phyloP scores from a whole-genome alignment of 2,888 invertebrate species.

The Opisthograptis luteolata region DNA sequence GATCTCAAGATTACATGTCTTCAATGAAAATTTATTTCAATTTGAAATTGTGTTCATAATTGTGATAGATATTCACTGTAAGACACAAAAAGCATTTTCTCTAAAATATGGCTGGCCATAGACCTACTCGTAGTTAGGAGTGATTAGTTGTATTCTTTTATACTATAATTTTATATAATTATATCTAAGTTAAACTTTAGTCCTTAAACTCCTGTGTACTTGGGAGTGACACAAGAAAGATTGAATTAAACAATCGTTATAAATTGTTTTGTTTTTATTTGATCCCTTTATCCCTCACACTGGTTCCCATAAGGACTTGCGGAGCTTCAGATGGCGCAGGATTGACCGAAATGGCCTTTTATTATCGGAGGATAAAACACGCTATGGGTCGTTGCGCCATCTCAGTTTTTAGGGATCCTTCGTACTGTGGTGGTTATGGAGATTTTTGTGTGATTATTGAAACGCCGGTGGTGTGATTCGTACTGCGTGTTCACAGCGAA shows the following conservation, averaged over 20 bases:
- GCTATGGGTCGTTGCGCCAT: too few species aligned
- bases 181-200: constrained; percentile 39
- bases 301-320: too few species aligned
- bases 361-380: too few species aligned
- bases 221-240: constrained; percentile 42
- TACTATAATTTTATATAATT: constrained; percentile 43
- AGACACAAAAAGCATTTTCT: constrained; percentile 42
- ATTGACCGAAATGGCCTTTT: too few species aligned
- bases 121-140: constrained; percentile 29
- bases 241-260: constrained; percentile 53
- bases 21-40: constrained; percentile 26
- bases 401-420: too few species aligned
- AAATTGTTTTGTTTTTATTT: constrained; percentile 35
- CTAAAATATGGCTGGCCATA: constrained; percentile 48
- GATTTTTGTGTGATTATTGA: too few species aligned
- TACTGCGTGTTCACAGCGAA: too few species aligned
- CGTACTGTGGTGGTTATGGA: too few species aligned
- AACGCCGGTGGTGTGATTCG: too few species aligned
- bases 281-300: too few species aligned
- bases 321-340: too few species aligned
- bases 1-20: constrained; percentile 50
- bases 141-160: constrained; percentile 44
- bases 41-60: constrained; percentile 8
- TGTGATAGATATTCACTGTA: constrained; percentile 19
- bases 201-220: constrained; percentile 46